Percentiles rank a stretch among this genome's conserved stretches.
Evolutionary conservation across 2,888 invertebrate species (phyloP).

Genomic region (Cartodere bifasciata): DNA sequence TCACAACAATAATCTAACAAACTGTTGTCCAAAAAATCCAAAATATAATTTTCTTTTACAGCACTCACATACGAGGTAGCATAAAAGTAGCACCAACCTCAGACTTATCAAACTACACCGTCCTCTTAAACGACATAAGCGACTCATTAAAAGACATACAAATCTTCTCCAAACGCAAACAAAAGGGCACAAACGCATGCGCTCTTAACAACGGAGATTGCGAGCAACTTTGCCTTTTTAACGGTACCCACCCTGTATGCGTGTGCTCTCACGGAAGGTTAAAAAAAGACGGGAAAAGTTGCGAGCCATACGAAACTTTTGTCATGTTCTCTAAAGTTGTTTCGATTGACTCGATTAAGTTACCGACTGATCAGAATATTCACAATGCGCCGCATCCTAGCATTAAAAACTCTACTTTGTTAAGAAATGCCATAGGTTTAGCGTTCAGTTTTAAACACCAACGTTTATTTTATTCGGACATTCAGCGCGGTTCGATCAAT

Average conservation of each 20-base stretch:
- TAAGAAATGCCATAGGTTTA: slow-evolving; percentile 79
- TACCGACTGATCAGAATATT: slow-evolving; percentile 56
- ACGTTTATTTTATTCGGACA: slow-evolving; percentile 77
- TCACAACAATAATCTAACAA: not conserved
- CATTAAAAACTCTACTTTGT: slow-evolving; percentile 56
- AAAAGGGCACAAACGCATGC: slow-evolving; percentile 51
- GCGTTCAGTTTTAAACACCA: slow-evolving; percentile 60
- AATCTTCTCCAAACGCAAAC: slow-evolving; percentile 43
- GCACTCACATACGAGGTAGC: slow-evolving; percentile 46
- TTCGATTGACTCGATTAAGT: slow-evolving; percentile 68
- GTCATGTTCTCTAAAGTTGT: slow-evolving; percentile 73
- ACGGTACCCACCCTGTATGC: slow-evolving; percentile 55
- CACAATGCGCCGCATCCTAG: slow-evolving; percentile 67
- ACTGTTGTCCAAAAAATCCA: no score
- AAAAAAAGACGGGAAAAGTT: slow-evolving; percentile 48
- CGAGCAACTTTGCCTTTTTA: slow-evolving; percentile 62
- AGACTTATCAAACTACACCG: slow-evolving; percentile 42
- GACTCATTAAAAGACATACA: slow-evolving; percentile 59
- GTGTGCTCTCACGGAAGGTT: slow-evolving; percentile 75
- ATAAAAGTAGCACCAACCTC: slow-evolving; percentile 50
- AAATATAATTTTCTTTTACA: no score
- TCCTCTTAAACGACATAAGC: slow-evolving; percentile 45
- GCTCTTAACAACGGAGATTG: slow-evolving; percentile 56
- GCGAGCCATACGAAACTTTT: slow-evolving; percentile 68
- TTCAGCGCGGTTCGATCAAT: slow-evolving; percentile 74